These are phyloP conservation scores for Bufotes viridis DNA, from an alignment of 2,797 vertebrate genomes.

Conservation along the genomic window DNA sequence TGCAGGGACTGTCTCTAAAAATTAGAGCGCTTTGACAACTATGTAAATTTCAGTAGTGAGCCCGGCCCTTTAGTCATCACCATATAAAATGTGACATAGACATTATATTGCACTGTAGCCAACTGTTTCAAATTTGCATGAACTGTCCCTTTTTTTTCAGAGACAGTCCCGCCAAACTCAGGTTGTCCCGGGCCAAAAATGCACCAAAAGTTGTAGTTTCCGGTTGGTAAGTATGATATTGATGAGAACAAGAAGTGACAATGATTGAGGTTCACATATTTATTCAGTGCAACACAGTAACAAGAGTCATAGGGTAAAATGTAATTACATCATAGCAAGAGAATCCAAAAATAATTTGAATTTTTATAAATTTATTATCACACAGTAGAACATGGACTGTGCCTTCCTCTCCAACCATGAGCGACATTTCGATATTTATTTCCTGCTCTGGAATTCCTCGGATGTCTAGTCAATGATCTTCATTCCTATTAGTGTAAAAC, in stretches of 20 bases:
- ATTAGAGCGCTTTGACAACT: too few relatives aligned
- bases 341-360: neutral
- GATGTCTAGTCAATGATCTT: neutral
- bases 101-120: too few relatives aligned
- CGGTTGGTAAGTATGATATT: neutral
- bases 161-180: too few relatives aligned
- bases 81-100: too few relatives aligned
- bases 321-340: neutral
- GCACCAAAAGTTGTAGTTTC: too few relatives aligned
- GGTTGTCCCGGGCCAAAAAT: too few relatives aligned
- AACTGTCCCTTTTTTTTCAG: too few relatives aligned
- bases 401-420: neutral
- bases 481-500: neutral
- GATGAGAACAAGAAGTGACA: neutral
- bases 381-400: neutral
- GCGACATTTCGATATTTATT: neutral
- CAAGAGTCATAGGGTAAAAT: neutral
- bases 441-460: neutral
- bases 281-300: conserved; percentile 17
- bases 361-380: neutral
- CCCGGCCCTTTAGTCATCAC: too few relatives aligned
- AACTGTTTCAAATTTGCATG: too few relatives aligned
- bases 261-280: neutral
- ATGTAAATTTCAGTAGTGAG: too few relatives aligned
- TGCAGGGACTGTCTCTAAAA: too few relatives aligned